Conservation (phyloP, 2,888 invertebrate genomes). For the Horisme vitalbata region DNA sequence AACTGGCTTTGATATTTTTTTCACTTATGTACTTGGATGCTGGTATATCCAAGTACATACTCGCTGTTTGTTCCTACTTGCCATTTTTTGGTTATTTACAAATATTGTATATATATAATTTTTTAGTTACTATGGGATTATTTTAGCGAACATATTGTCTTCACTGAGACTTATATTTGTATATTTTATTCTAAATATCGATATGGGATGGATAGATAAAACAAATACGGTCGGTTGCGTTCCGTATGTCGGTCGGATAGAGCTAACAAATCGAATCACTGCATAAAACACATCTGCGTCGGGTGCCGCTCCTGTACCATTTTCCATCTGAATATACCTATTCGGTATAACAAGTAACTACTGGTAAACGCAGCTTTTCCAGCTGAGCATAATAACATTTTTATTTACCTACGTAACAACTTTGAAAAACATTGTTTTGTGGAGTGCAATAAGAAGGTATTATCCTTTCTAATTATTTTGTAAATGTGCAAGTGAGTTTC, state of each 20-base stretch:
- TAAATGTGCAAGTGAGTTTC: too few relatives aligned
- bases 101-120: too few relatives aligned
- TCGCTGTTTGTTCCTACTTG: too few relatives aligned
- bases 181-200: background rate
- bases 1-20: too few relatives aligned
- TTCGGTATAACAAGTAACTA: slow-evolving; percentile 10
- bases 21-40: too few relatives aligned
- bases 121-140: too few relatives aligned
- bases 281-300: slow-evolving; percentile 38
- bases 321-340: slow-evolving; percentile 20
- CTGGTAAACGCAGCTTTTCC: background rate
- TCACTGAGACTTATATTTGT: too few relatives aligned
- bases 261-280: slow-evolving; percentile 49
- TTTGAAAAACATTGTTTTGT: background rate
- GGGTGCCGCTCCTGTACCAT: slow-evolving; percentile 25
- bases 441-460: too few relatives aligned
- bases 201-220: slow-evolving; percentile 1
- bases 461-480: too few relatives aligned
- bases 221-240: slow-evolving; percentile 38
- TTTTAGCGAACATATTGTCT: too few relatives aligned
- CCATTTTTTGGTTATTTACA: too few relatives aligned
- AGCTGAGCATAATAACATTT: background rate
- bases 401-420: background rate
- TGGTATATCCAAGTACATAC: too few relatives aligned
- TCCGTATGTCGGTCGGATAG: slow-evolving; percentile 43